Conservation (phyloP, 92 coral and sea anemone genomes). For the Actinostola sp. region DNA sequence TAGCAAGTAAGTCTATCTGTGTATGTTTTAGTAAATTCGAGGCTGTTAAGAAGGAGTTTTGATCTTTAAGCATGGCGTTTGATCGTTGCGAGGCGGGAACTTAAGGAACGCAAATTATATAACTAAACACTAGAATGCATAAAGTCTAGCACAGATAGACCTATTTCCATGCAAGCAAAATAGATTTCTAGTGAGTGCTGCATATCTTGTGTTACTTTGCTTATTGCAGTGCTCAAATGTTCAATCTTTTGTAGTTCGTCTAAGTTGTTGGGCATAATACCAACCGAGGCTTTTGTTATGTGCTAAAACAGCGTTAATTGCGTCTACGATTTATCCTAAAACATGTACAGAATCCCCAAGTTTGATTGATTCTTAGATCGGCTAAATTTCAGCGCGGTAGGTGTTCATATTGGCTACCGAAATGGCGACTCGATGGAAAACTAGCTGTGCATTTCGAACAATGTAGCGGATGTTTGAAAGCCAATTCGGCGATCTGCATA, state of each 20-base stretch:
- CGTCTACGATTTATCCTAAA: conserved; percentile 9
- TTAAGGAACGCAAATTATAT: not conserved
- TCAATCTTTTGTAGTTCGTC: not conserved
- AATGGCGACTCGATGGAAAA: no score
- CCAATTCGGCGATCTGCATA: conserved; percentile 13
- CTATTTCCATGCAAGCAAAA: not conserved
- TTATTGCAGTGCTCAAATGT: not conserved
- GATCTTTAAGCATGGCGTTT: not conserved
- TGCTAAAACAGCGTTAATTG: not conserved
- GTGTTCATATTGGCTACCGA: no score
- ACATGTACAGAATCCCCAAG: no score
- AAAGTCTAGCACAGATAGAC: conserved; percentile 1
- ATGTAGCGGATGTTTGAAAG: conserved; percentile 13
- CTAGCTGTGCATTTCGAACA: no score
- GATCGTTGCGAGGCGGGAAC: conserved; percentile 40
- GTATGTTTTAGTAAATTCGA: not conserved
- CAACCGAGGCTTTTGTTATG: conserved; percentile 1
- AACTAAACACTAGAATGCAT: not conserved
- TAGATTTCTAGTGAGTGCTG: not conserved
- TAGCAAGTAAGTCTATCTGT: conserved; percentile 38
- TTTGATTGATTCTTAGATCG: not conserved
- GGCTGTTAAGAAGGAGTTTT: not conserved
- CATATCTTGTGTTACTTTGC: not conserved
- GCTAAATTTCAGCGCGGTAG: not conserved
- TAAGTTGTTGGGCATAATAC: conserved; percentile 19